Percentiles rank a stretch among this genome's conserved stretches.
Evolutionary conservation across 2,888 invertebrate species (phyloP).

Genomic region (Acrocyrtus sp.): DNA sequence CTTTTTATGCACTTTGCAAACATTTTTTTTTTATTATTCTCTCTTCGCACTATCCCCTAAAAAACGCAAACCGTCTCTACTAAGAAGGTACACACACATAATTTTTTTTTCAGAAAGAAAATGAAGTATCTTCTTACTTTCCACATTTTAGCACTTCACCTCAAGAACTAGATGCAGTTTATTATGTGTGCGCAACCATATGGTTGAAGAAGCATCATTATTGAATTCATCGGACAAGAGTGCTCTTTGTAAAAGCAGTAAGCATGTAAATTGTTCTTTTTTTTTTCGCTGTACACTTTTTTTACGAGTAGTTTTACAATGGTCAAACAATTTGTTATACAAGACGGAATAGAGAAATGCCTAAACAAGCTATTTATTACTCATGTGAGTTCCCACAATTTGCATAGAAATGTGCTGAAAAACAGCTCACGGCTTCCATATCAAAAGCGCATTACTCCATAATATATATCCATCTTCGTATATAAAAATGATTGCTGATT

Average conservation of each 20-base stretch:
- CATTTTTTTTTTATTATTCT: too few relatives aligned
- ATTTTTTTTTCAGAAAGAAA: too few relatives aligned
- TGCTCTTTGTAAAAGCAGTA: not conserved
- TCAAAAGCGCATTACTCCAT: slow-evolving; percentile 16
- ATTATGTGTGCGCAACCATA: too few relatives aligned
- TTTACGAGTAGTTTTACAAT: too few relatives aligned
- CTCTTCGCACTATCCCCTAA: too few relatives aligned
- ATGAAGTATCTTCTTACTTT: not conserved
- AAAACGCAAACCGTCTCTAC: too few relatives aligned
- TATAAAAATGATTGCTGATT: too few relatives aligned
- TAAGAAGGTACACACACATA: too few relatives aligned
- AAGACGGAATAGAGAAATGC: slow-evolving; percentile 25
- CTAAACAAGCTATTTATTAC: slow-evolving; percentile 45
- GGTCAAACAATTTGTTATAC: slow-evolving; percentile 37
- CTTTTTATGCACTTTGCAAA: too few relatives aligned
- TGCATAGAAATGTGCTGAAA: slow-evolving; percentile 46
- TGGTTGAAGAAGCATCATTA: not conserved
- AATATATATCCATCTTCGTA: not conserved
- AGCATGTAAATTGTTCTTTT: not conserved
- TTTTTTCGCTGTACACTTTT: not conserved
- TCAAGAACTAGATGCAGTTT: not conserved
- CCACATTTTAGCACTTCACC: not conserved
- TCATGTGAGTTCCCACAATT: slow-evolving; percentile 40
- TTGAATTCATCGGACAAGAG: not conserved
- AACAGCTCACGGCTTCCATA: slow-evolving; percentile 24